Base-by-base conservation (phyloP, 2,113 vertebrate genomes). In the Spheniscus mendiculus region DNA sequence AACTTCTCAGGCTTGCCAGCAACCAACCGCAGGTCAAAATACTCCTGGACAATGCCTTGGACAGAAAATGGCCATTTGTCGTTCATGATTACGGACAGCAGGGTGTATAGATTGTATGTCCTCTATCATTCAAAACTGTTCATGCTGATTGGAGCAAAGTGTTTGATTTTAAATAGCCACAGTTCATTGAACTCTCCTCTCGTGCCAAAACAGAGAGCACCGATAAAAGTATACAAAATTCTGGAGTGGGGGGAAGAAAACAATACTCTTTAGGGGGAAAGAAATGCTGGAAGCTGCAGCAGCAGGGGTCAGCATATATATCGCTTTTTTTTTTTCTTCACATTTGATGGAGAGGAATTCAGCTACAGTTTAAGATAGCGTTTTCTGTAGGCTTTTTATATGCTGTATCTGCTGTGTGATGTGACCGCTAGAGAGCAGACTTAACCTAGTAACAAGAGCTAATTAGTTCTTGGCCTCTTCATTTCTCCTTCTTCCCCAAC, bases 371-470 rank as follows among this genome's bases (percentile, higher is more conserved):
- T 32, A 53, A 63, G 19, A 7, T 8, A 12, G 4, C 0, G 2
- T 69, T 96, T 94, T 89, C 63, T 5, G 2, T 1, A 30, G 26
- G 38, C 9, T 84, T 63, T 81, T 74, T 25, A 11, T 9, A 1
- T 17, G 62, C 72, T 78, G 42, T 10, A n/a, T 49, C 94, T 53
- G 87, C 74, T 96, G 69, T 80, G 91, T 86, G 89, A 52, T 86
- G 63, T 72, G 92, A 96, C 98, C 97, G 44, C 98, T 98, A 98
- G 98, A 98, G 98, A 98, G 98, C 98, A 98, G 93, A 87, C 97
- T 63, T 40, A 93, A 92, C 94, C 96, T 91, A 96, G 96, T 96
- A 97, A 98, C 97, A 77, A 66, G 58, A 90, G 71, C 85, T 96
- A 97, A 90, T 29, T 70, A 96, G 92, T 70, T 59, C 92, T 69